phyloP scores from a whole-genome alignment of 2,113 vertebrate genomes.

The Ginglymostoma cirratum region DNA sequence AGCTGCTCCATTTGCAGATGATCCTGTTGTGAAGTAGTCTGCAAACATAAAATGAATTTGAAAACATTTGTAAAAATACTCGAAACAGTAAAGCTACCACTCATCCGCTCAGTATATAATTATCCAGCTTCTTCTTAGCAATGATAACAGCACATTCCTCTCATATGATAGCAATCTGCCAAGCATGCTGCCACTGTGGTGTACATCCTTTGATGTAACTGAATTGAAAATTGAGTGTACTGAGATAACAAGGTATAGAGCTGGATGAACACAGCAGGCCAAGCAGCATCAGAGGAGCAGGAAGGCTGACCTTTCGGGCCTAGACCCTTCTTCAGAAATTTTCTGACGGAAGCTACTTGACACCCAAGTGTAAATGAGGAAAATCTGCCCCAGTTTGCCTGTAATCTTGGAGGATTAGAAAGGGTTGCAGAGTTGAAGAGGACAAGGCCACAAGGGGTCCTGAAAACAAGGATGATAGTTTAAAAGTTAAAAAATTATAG shows the following conservation, averaged over 20 bases:
- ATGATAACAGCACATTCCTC: neutral
- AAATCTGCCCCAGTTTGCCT: neutral
- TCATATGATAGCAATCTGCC: neutral
- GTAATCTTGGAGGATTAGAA: neutral
- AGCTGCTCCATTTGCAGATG: neutral
- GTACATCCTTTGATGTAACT: neutral
- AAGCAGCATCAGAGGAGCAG: too few relatives aligned
- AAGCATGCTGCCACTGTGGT: neutral
- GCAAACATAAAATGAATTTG: neutral
- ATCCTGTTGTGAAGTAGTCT: neutral
- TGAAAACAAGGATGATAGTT: too few relatives aligned
- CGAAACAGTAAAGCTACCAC: neutral
- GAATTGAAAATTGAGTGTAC: neutral
- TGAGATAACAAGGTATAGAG: too few relatives aligned
- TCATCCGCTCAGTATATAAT: neutral
- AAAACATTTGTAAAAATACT: neutral
- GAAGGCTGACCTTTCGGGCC: too few relatives aligned
- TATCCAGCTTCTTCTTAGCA: neutral
- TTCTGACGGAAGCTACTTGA: neutral
- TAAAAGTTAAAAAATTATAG: too few relatives aligned
- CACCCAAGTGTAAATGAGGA: neutral
- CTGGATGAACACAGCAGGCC: too few relatives aligned
- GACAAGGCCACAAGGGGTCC: too few relatives aligned
- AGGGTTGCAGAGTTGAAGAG: too few relatives aligned
- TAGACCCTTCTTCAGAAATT: too few relatives aligned